These are phyloP conservation scores for Eupleurogrammus muticus DNA, from an alignment of 2,797 vertebrate species.

Conservation along the genomic window DNA sequence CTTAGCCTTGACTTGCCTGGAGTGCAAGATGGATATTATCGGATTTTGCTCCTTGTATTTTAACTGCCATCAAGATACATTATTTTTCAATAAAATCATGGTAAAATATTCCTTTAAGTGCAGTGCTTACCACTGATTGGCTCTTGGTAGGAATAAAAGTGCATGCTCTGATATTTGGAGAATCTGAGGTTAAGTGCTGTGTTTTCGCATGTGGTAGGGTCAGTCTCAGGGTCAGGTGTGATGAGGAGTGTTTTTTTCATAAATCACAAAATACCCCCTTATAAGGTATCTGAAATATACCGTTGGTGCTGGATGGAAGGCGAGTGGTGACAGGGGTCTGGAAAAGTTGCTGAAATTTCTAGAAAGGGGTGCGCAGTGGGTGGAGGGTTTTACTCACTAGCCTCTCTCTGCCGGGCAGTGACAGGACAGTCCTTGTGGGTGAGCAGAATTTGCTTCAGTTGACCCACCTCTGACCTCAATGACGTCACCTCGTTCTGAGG, in stretches of 20 bases:
- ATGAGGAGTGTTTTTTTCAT: slow-evolving; percentile 16
- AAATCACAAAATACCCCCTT: slow-evolving; percentile 12
- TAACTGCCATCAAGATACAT: slow-evolving; percentile 29
- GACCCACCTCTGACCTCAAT: slow-evolving; percentile 97
- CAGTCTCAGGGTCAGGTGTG: slow-evolving; percentile 38
- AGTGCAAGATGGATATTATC: slow-evolving; percentile 61
- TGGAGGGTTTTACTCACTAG: slow-evolving; percentile 89
- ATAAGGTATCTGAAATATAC: slow-evolving; percentile 38
- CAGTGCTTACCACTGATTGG: slow-evolving; percentile 53
- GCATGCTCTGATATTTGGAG: slow-evolving; percentile 52
- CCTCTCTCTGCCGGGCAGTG: slow-evolving; percentile 95
- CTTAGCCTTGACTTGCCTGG: slow-evolving; percentile 38
- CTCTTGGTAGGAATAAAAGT: slow-evolving; percentile 64
- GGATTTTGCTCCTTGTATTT: slow-evolving; percentile 44
- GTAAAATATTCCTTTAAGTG: slow-evolving; percentile 49
- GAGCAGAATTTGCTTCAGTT: slow-evolving; percentile 97
- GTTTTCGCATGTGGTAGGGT: slow-evolving; percentile 23
- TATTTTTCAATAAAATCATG: slow-evolving; percentile 28
- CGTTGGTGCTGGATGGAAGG: slow-evolving; percentile 48
- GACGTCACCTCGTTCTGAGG: slow-evolving; percentile 97
- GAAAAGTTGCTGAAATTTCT: slow-evolving; percentile 52
- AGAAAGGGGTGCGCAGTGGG: slow-evolving; percentile 27
- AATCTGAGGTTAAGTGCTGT: slow-evolving; percentile 39
- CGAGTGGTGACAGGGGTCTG: slow-evolving; percentile 48
- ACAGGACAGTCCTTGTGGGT: slow-evolving; percentile 99